phyloP scores from a whole-genome alignment of 2,797 vertebrate species.

The Dryobates pubescens region DNA sequence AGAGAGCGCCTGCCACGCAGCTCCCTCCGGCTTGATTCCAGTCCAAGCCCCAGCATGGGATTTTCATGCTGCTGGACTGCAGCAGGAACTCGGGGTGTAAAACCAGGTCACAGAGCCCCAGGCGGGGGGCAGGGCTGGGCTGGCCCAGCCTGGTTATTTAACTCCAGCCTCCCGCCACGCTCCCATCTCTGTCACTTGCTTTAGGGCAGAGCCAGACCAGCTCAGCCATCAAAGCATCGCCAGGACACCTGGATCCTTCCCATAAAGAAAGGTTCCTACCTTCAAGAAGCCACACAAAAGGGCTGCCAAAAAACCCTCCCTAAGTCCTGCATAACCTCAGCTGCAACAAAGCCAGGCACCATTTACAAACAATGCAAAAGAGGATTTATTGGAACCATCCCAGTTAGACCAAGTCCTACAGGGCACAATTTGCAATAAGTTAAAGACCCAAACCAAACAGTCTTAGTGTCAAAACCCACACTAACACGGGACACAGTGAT shows the following conservation, averaged over 20 bases:
- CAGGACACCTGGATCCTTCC: neutral
- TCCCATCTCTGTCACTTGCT: neutral
- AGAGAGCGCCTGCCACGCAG: neutral
- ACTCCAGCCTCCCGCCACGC: neutral
- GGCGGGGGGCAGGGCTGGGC: neutral
- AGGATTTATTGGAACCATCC: constrained; percentile 62
- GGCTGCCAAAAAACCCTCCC: neutral
- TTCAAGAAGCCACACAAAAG: neutral
- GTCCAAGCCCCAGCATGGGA: neutral
- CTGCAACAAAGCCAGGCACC: neutral
- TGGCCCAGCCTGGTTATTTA: neutral
- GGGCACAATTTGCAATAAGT: constrained; percentile 59
- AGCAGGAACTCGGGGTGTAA: constrained; percentile 50
- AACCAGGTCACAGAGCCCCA: constrained; percentile 53
- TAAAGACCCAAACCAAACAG: constrained; percentile 53
- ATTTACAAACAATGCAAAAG: constrained; percentile 71
- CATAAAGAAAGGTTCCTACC: neutral
- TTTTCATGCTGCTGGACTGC: constrained; percentile 34
- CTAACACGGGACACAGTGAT: constrained; percentile 33
- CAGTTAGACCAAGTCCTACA: constrained; percentile 13
- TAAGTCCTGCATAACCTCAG: neutral
- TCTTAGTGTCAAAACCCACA: constrained; percentile 38
- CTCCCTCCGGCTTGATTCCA: constrained; percentile 31
- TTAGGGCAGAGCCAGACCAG: neutral
- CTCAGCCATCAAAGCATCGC: neutral